Evolutionary conservation across 2,113 vertebrate species (phyloP).

Genomic region (Percopsis transmontana): DNA sequence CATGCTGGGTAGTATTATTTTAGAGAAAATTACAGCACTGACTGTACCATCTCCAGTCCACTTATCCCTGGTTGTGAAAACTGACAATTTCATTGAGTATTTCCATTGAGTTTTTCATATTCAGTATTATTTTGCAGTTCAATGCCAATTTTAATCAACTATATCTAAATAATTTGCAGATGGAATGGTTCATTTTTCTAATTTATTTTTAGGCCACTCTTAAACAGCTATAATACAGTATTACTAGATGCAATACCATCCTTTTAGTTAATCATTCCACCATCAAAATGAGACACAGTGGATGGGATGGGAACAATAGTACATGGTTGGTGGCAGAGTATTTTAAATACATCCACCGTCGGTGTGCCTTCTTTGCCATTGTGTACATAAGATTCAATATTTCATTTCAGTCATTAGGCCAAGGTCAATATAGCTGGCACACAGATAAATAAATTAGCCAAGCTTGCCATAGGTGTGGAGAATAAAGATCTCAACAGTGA

Average conservation of each 20-base stretch:
- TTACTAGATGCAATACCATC: not conserved
- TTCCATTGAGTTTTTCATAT: not conserved
- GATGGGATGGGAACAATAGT: slow-evolving; percentile 49
- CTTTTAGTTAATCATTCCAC: slow-evolving; percentile 18
- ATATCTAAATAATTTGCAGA: slow-evolving; percentile 26
- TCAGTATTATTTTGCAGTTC: slow-evolving; percentile 50
- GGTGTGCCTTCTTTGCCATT: slow-evolving; percentile 29
- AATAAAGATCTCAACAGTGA: slow-evolving; percentile 71
- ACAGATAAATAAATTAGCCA: slow-evolving; percentile 52
- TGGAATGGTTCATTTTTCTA: slow-evolving; percentile 7
- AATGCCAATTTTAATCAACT: slow-evolving; percentile 46
- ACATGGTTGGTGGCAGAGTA: slow-evolving; percentile 32
- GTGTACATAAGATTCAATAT: slow-evolving; percentile 32
- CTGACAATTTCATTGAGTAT: slow-evolving; percentile 36
- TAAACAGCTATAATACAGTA: slow-evolving; percentile 20
- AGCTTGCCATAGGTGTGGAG: slow-evolving; percentile 60
- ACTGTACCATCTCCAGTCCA: slow-evolving; percentile 31
- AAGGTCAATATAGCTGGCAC: slow-evolving; percentile 42
- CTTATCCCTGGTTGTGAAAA: slow-evolving; percentile 55
- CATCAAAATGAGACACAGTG: slow-evolving; percentile 54
- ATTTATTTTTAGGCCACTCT: not conserved
- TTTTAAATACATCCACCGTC: slow-evolving; percentile 26
- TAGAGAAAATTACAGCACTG: slow-evolving; percentile 63
- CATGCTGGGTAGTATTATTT: slow-evolving; percentile 54
- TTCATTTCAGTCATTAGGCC: slow-evolving; percentile 40